Percentiles rank a stretch among this genome's conserved stretches.
phyloP scores from a whole-genome alignment of 2,113 vertebrate species.

The Deroptyus accipitrinus region DNA sequence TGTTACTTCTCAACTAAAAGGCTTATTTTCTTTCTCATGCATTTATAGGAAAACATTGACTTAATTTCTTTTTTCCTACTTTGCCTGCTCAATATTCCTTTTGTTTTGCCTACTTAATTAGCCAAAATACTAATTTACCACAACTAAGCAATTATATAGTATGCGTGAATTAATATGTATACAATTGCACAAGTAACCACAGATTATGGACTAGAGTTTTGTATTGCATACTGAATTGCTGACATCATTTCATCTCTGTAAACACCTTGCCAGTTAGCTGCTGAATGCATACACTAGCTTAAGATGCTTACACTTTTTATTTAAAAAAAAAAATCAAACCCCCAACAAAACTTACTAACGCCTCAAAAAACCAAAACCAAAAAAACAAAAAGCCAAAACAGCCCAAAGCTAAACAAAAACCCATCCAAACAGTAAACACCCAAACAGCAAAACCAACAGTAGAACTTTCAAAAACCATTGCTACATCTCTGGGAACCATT shows the following conservation, averaged over 20 bases:
- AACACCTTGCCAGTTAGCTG: background rate
- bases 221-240: background rate
- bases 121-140: background rate
- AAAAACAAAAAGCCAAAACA: too few relatives aligned
- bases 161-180: background rate
- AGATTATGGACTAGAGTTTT: background rate
- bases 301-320: background rate
- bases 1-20: background rate
- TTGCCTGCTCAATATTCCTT: background rate
- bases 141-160: background rate
- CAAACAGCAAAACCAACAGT: fast-evolving
- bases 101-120: background rate
- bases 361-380: background rate
- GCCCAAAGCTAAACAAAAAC: background rate
- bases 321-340: background rate
- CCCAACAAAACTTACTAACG: background rate
- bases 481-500: background rate
- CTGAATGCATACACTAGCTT: background rate
- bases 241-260: background rate
- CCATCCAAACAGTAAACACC: too few relatives aligned
- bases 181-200: background rate
- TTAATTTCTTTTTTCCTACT: background rate
- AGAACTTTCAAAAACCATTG: background rate
- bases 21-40: background rate
- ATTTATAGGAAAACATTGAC: background rate